Evolutionary conservation across 1,140 invertebrate genomes (phyloP).

Genomic region (Cydia strobilella): DNA sequence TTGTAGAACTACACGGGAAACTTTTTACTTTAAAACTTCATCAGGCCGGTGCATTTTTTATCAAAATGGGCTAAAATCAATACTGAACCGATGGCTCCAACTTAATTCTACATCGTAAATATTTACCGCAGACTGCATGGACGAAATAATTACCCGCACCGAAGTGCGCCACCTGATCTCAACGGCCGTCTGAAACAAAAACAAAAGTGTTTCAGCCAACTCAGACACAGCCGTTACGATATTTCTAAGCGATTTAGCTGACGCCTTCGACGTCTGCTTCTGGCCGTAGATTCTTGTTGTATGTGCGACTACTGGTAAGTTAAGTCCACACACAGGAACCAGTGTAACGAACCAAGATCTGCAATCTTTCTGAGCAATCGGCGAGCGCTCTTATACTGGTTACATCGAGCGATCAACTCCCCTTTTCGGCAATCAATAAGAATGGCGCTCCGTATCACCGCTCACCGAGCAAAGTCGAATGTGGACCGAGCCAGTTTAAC

Average conservation of each 20-base stretch:
- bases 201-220: slow-evolving; percentile 30
- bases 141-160: slow-evolving; percentile 24
- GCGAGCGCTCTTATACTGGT: background rate
- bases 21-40: no score
- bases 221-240: slow-evolving; percentile 25
- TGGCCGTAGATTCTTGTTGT: background rate
- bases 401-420: no score
- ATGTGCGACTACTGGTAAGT: background rate
- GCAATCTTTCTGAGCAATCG: background rate
- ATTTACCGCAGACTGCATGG: slow-evolving; percentile 6
- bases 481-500: background rate
- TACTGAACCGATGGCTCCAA: background rate
- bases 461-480: background rate
- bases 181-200: slow-evolving; percentile 24
- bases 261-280: slow-evolving; percentile 27
- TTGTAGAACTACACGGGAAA: no score
- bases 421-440: no score
- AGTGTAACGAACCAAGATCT: background rate
- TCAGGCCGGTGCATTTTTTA: no score
- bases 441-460: background rate
- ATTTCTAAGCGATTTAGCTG: slow-evolving; percentile 30
- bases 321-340: background rate
- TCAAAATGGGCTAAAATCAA: background rate
- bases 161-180: slow-evolving; percentile 27
- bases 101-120: background rate